A percentile compares a stretch with the other conserved stretches of the same genome.
phyloP scores from a whole-genome alignment of 2,797 vertebrate genomes.

The Staurois parvus region DNA sequence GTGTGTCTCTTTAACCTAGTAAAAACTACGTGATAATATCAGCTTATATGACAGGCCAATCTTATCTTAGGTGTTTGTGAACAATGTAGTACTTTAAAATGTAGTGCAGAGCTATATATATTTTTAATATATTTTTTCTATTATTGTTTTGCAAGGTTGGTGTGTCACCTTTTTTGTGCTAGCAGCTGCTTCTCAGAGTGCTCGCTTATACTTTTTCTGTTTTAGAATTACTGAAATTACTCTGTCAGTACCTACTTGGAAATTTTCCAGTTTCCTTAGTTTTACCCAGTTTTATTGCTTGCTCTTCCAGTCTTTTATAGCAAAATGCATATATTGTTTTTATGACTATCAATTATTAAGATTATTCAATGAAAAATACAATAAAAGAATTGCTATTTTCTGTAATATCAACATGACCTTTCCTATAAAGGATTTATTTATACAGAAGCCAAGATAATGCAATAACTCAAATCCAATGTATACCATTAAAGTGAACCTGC shows the following conservation, averaged over 20 bases:
- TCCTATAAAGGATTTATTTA: slow-evolving; percentile 18
- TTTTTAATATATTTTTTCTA: no score
- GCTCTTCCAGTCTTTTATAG: neutral
- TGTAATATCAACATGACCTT: slow-evolving; percentile 24
- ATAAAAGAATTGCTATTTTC: slow-evolving; percentile 23
- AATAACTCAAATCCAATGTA: slow-evolving; percentile 6
- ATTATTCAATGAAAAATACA: slow-evolving; percentile 28
- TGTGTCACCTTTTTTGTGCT: no score
- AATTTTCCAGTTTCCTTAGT: neutral
- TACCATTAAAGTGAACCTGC: neutral
- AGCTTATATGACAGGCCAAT: no score
- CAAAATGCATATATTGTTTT: slow-evolving; percentile 26
- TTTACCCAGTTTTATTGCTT: neutral
- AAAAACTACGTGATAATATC: no score
- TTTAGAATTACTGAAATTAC: neutral
- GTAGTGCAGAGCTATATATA: no score
- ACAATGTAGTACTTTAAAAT: neutral
- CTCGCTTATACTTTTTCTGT: no score
- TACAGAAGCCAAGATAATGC: neutral
- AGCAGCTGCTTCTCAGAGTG: no score
- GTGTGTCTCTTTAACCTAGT: no score
- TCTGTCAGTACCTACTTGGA: neutral
- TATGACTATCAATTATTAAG: slow-evolving; percentile 8
- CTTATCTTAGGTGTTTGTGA: neutral
- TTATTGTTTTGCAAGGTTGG: no score